Evolutionary conservation across 2,888 invertebrate species (phyloP), one percentile per base, ranked within the genome.

Genomic region (Ectemnius cavifrons): DNA sequence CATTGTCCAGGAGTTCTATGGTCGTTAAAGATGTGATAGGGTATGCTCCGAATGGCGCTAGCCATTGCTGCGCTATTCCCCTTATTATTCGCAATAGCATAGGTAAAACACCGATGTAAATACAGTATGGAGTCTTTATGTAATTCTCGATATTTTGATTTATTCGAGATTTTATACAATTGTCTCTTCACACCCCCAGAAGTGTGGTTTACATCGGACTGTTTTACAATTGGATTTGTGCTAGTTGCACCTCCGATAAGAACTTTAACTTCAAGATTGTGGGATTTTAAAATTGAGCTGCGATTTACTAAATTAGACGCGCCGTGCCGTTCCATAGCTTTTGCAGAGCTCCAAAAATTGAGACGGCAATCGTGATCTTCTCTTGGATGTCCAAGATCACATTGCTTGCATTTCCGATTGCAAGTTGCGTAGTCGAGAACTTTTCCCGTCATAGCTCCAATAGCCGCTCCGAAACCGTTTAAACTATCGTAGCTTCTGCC

Each of bases 251-350:
- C 20, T 20, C 20, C 20, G 20, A 20, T 2, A 20, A 86, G 65
- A 16, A 84, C 67, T 11, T 77, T 81, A 28, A 86, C 73, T 71
- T 80, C 62, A 0, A 81, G 23, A 63, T 82, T 80, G 14, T 57
- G 4, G 16, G 66, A 59, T 57, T 78, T 71, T 46, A 86, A 72
- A 65, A 80, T 71, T 0, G 60, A 2, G 61, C 76, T 82, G 6
- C 28, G 27, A 2, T 37, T 63, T 0, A 75, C 66, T 1, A 84
- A 20, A 49, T 79, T 66, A 14, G 59, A 72, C 0, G 80, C 85
- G 16, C 74, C 74, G 71, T 83, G 67, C 45, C 84, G 73, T 62
- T 87, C 82, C 85, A 86, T 86, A 1, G 82, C 83, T 75, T 86
- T 88, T 0, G 83, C 83, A 66, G 78, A 77, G 4, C 83, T 84